Conservation (phyloP, 2,113 vertebrate species). For the Thalassoma bifasciatum region DNA sequence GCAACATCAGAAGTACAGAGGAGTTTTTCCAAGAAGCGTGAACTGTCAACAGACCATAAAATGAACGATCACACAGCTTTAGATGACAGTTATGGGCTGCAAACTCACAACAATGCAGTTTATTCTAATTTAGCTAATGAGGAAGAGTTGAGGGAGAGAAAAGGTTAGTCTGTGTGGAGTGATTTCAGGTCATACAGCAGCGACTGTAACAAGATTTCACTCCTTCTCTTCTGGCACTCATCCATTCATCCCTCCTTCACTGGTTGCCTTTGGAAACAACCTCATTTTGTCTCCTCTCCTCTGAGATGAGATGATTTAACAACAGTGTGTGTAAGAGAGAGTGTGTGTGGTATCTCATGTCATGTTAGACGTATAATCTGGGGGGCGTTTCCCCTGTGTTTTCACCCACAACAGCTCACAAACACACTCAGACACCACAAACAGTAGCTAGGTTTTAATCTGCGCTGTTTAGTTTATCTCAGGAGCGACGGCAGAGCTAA, state of each 20-base stretch:
- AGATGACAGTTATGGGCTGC: neutral
- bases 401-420: slow-evolving; percentile 4
- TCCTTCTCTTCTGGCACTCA: slow-evolving; percentile 14
- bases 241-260: slow-evolving; percentile 19
- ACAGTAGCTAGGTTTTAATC: slow-evolving; percentile 2
- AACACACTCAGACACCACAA: neutral
- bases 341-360: neutral
- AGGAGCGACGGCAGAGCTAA: slow-evolving; percentile 1
- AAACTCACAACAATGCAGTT: neutral
- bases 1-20: no score
- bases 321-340: neutral
- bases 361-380: slow-evolving; percentile 4
- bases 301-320: slow-evolving; percentile 10
- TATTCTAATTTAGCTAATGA: neutral
- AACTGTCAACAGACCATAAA: no score
- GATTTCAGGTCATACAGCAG: slow-evolving; percentile 20
- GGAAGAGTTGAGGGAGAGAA: neutral
- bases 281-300: slow-evolving; percentile 22
- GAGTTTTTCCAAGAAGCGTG: no score
- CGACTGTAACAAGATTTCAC: neutral
- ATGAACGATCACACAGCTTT: no score
- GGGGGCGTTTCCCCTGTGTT: slow-evolving; percentile 31
- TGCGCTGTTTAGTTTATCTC: slow-evolving; percentile 9
- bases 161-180: no score
- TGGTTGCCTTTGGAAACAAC: slow-evolving; percentile 40